Percentiles rank a stretch among this genome's conserved stretches.
Evolutionary conservation across 1,140 invertebrate species (phyloP).

Genomic region (Drosophila teissieri): DNA sequence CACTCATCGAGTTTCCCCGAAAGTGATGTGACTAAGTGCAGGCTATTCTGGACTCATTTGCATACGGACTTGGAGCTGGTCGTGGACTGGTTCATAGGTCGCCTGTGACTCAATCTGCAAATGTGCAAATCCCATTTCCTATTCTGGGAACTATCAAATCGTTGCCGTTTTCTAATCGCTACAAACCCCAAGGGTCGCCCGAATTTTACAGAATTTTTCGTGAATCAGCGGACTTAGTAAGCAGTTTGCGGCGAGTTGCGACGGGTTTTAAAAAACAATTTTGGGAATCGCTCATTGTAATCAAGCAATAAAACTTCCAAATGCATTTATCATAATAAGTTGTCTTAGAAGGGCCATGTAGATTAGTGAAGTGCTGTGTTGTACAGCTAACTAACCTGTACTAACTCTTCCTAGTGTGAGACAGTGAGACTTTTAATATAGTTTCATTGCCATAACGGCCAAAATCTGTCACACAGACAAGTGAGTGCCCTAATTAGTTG

Average conservation of each 20-base stretch:
- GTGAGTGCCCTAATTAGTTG: no score
- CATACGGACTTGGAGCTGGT: slow-evolving; percentile 7
- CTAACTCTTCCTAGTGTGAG: no score
- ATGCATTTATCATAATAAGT: no score
- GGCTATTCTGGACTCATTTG: slow-evolving; percentile 3
- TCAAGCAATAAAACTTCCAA: no score
- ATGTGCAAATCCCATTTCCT: slow-evolving; percentile 27
- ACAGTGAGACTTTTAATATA: no score
- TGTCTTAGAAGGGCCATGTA: no score
- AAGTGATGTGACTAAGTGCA: slow-evolving; percentile 41
- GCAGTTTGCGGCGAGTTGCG: slow-evolving; percentile 2
- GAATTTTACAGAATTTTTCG: slow-evolving; percentile 13
- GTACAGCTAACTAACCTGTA: no score
- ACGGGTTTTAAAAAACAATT: not conserved
- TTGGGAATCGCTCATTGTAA: no score
- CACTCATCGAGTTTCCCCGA: slow-evolving; percentile 33
- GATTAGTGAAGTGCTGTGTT: no score
- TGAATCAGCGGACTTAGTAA: slow-evolving; percentile 20
- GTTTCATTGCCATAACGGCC: no score
- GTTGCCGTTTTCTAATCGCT: slow-evolving; percentile 8
- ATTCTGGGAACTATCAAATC: slow-evolving; percentile 35
- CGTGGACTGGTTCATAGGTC: slow-evolving; percentile 37
- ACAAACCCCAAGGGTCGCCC: slow-evolving; percentile 12
- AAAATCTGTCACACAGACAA: no score
- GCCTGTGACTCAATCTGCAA: slow-evolving; percentile 38